These are phyloP conservation scores for Solea solea DNA, from an alignment of 2,113 vertebrate species.

Conservation along the genomic window DNA sequence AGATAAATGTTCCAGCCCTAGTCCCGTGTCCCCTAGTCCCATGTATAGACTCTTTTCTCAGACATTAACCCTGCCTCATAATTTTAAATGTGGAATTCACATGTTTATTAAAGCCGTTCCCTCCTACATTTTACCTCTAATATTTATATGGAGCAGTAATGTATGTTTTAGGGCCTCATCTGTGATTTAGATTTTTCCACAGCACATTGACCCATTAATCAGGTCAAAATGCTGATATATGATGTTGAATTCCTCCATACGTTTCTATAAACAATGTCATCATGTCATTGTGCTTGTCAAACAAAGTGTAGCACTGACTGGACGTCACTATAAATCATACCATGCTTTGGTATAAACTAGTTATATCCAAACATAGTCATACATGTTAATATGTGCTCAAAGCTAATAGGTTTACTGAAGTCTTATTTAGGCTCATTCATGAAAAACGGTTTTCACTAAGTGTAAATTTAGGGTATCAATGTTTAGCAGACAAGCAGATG, in stretches of 20 bases:
- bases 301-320: background rate
- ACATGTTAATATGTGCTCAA: background rate
- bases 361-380: constrained; percentile 13
- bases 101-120: too few species aligned
- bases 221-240: background rate
- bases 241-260: background rate
- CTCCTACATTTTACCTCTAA: too few species aligned
- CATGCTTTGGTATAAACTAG: background rate
- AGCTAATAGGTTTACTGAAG: background rate
- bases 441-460: background rate
- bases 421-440: background rate
- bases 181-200: background rate
- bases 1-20: too few species aligned
- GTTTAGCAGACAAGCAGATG: background rate
- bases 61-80: too few species aligned
- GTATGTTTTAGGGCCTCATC: too few species aligned
- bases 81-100: too few species aligned
- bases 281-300: background rate
- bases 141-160: too few species aligned
- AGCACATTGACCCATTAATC: background rate
- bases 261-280: background rate
- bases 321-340: background rate
- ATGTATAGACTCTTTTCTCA: too few species aligned
- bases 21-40: too few species aligned
- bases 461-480: too few species aligned